These are phyloP conservation scores for Drosophila silvestris DNA, from an alignment of 2,888 invertebrate species.

Conservation along the genomic window DNA sequence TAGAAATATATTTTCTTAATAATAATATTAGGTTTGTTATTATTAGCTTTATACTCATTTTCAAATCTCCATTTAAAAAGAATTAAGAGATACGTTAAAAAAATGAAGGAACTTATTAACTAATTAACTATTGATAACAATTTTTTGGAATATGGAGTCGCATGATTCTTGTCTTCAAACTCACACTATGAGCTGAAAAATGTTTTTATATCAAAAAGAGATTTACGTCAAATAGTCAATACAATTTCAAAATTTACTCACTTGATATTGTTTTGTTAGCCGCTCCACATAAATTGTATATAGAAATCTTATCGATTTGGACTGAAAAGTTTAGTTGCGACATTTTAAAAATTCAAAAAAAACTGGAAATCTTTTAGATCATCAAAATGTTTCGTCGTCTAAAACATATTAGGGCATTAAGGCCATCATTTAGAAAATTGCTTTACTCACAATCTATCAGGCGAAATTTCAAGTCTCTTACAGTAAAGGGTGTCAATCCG, in stretches of 20 bases:
- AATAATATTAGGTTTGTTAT: too few species aligned
- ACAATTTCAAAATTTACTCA: not conserved
- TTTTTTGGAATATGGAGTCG: not conserved
- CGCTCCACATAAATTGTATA: not conserved
- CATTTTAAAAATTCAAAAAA: not conserved
- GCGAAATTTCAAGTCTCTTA: slow-evolving; percentile 19
- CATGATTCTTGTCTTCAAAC: not conserved
- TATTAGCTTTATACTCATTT: too few species aligned
- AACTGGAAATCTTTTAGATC: not conserved
- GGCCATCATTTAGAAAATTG: not conserved
- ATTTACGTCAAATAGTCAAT: not conserved
- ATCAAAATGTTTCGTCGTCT: not conserved
- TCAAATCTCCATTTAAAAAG: too few species aligned
- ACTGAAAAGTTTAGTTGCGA: not conserved
- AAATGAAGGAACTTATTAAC: not conserved
- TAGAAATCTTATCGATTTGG: not conserved
- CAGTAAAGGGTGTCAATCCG: not conserved
- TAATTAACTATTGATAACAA: not conserved
- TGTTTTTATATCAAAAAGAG: not conserved
- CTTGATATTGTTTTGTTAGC: not conserved
- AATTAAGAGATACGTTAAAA: too few species aligned
- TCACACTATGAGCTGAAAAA: not conserved
- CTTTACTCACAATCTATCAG: not conserved
- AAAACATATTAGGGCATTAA: not conserved
- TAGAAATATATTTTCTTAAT: too few species aligned